These are phyloP conservation scores for Coregonus ussuriensis DNA, from an alignment of 2,797 vertebrate species.

Conservation along the genomic window DNA sequence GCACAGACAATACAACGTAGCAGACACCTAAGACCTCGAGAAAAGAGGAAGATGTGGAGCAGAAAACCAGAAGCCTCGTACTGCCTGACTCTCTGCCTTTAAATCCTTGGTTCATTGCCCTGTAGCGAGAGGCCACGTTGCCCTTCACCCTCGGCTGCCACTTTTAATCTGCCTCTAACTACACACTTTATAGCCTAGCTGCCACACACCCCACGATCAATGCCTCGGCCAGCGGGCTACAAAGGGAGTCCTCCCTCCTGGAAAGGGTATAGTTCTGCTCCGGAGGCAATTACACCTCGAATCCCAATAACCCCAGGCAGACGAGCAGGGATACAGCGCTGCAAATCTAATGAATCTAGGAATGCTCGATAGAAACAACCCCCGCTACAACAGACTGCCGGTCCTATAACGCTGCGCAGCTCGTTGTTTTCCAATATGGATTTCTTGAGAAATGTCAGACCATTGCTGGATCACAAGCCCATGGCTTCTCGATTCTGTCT, in stretches of 20 bases:
- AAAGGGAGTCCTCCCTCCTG: conserved; percentile 39
- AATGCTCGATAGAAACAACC: not conserved
- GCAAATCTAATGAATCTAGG: conserved; percentile 10
- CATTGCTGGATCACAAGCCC: not conserved
- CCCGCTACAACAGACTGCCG: not conserved
- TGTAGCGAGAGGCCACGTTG: conserved; percentile 4
- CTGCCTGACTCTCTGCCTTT: not conserved
- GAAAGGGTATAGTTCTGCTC: conserved; percentile 33
- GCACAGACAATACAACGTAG: not conserved
- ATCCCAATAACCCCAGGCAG: conserved; percentile 18
- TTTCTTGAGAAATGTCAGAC: not conserved
- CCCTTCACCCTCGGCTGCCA: conserved; percentile 19
- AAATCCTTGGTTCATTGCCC: not conserved
- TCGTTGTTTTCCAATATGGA: not conserved
- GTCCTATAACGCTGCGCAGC: not conserved
- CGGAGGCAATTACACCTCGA: conserved; percentile 37
- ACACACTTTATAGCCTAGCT: conserved; percentile 47
- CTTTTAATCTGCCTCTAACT: conserved; percentile 52
- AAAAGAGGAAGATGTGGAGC: not conserved
- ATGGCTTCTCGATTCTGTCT: not conserved
- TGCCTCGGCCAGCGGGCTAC: conserved; percentile 34
- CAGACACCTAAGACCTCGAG: not conserved
- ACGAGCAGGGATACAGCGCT: not conserved
- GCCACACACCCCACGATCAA: conserved; percentile 32
- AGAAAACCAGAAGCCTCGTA: not conserved